A percentile compares a stretch with the other conserved stretches of the same genome.
Conservation (phyloP, 2,888 invertebrate species). For the Microplitis deprimator region DNA sequence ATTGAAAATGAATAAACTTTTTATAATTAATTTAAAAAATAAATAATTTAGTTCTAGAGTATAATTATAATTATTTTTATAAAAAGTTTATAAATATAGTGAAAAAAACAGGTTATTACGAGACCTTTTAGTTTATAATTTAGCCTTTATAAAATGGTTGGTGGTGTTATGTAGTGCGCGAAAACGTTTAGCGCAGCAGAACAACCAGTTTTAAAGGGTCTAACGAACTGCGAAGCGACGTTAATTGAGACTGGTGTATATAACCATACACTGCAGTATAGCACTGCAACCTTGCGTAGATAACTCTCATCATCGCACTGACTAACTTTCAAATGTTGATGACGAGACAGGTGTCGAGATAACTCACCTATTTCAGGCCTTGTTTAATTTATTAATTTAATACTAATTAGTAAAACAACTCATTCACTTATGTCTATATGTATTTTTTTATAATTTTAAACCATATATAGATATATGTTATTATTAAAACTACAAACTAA, state of each 20-base stretch:
- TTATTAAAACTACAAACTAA: not conserved
- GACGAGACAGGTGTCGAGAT: not conserved
- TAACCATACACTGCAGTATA: not conserved
- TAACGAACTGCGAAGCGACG: conserved; percentile 64
- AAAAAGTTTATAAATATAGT: no score
- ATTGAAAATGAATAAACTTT: no score
- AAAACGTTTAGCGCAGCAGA: conserved; percentile 54
- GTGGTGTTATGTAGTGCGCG: conserved; percentile 21
- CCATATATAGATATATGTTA: not conserved
- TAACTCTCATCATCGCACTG: conserved; percentile 4
- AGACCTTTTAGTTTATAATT: not conserved
- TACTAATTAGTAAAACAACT: no score
- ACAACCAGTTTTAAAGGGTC: conserved; percentile 59
- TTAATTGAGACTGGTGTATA: conserved; percentile 57
- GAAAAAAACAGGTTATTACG: no score
- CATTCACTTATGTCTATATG: no score
- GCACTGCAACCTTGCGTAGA: not conserved
- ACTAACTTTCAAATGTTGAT: conserved; percentile 8
- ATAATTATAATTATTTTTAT: no score
- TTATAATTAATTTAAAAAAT: no score
- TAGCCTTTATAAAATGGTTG: not conserved
- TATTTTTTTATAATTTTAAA: no score
- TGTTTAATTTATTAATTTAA: not conserved
- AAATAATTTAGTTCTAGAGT: no score
- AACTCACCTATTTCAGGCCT: conserved; percentile 10